phyloP scores from a whole-genome alignment of 2,888 invertebrate species.

The Agrochola circellaris region DNA sequence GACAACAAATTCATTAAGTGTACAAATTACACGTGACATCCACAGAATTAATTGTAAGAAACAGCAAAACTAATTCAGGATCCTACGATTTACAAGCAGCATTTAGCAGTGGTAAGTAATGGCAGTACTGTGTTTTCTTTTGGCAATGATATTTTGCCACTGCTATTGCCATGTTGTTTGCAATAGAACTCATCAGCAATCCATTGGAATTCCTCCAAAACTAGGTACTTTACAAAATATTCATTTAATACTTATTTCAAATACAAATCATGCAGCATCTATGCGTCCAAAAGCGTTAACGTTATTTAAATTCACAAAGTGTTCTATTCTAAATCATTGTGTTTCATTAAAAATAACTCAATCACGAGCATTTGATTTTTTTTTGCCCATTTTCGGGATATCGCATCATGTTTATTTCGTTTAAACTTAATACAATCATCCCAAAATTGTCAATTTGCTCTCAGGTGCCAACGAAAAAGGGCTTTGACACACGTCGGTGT shows the following conservation, averaged over 20 bases:
- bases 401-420: slow-evolving; percentile 1
- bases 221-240: neutral
- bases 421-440: slow-evolving; percentile 21
- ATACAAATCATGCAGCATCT: neutral
- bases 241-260: neutral
- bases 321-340: neutral
- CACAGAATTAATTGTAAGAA: neutral
- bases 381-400: neutral
- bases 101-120: too few relatives aligned
- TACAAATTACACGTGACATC: slow-evolving; percentile 13
- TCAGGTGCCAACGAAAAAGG: slow-evolving; percentile 41
- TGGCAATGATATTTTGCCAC: neutral
- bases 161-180: neutral
- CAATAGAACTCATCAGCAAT: neutral
- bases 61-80: neutral
- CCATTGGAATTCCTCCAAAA: neutral
- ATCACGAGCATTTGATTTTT: neutral
- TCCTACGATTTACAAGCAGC: neutral
- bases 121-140: neutral
- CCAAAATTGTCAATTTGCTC: slow-evolving; percentile 40
- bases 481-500: slow-evolving; percentile 31
- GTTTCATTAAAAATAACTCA: neutral
- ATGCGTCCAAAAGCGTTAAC: too few relatives aligned
- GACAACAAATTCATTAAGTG: slow-evolving; percentile 18
- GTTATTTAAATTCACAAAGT: too few relatives aligned